phyloP scores from a whole-genome alignment of 1,140 invertebrate genomes.

The Tyrophagus putrescentiae region DNA sequence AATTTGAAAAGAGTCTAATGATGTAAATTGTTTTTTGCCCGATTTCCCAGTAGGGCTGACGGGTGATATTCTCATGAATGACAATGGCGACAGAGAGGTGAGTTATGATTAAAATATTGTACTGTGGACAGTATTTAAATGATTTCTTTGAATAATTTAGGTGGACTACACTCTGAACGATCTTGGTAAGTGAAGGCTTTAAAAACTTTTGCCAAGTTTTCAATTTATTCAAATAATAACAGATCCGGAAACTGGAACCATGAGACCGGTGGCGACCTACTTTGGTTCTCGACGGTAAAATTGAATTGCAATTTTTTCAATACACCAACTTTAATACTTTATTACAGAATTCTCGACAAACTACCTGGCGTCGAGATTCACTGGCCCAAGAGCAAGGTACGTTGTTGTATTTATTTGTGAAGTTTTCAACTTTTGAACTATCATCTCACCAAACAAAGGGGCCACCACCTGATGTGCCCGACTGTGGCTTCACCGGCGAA shows the following conservation, averaged over 20 bases:
- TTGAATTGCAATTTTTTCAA: too few species aligned
- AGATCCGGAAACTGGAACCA: conserved; percentile 61
- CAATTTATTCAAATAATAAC: too few species aligned
- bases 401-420: conserved; percentile 44
- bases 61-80: conserved; percentile 64
- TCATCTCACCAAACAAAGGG: too few species aligned
- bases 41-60: conserved; percentile 46
- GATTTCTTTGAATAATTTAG: too few species aligned
- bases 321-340: too few species aligned
- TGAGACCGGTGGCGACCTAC: conserved; percentile 44
- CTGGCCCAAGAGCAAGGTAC: conserved; percentile 56
- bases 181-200: too few species aligned
- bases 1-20: too few species aligned
- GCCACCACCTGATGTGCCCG: conserved; percentile 16
- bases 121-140: too few species aligned
- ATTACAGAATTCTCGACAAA: conserved; percentile 50
- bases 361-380: conserved; percentile 56
- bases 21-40: conserved; percentile 10
- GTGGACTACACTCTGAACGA: conserved; percentile 68
- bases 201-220: too few species aligned
- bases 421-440: conserved; percentile 3
- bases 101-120: too few species aligned
- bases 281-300: conserved; percentile 45
- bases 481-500: conserved; percentile 25
- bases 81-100: conserved; percentile 67